Conservation (phyloP, 2,888 invertebrate genomes). For the Hermaeophaga mercurialis region DNA sequence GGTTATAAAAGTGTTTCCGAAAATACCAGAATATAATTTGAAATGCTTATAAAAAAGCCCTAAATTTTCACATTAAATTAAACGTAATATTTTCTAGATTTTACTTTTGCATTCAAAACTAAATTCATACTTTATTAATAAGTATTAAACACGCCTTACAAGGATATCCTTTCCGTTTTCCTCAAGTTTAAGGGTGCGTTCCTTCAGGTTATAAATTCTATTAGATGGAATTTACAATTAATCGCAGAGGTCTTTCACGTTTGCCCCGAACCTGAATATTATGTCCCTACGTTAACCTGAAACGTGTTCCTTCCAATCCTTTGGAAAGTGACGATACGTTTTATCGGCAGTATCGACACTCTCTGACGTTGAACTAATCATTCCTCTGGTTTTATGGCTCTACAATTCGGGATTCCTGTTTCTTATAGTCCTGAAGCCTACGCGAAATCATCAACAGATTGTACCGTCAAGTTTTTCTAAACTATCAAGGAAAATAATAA, state of each 20-base stretch:
- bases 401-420: neutral
- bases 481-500: too few relatives aligned
- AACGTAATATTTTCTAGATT: too few relatives aligned
- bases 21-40: neutral
- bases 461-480: too few relatives aligned
- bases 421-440: neutral
- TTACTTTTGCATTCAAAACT: too few relatives aligned
- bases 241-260: neutral
- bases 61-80: too few relatives aligned
- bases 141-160: too few relatives aligned
- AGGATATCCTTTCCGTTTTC: too few relatives aligned
- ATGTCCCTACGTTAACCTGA: constrained; percentile 5
- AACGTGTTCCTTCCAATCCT: constrained; percentile 18
- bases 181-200: too few relatives aligned
- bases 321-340: constrained; percentile 7
- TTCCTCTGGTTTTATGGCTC: constrained; percentile 9
- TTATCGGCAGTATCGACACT: constrained; percentile 8
- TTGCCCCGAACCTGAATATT: constrained; percentile 5
- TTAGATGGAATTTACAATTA: constrained; percentile 8
- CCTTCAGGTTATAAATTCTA: neutral
- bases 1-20: neutral
- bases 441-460: too few relatives aligned
- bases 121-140: too few relatives aligned
- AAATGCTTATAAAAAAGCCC: neutral
- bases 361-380: constrained; percentile 3